These are phyloP conservation scores for Frankliniella fusca DNA, from an alignment of 2,888 invertebrate species.

Conservation along the genomic window DNA sequence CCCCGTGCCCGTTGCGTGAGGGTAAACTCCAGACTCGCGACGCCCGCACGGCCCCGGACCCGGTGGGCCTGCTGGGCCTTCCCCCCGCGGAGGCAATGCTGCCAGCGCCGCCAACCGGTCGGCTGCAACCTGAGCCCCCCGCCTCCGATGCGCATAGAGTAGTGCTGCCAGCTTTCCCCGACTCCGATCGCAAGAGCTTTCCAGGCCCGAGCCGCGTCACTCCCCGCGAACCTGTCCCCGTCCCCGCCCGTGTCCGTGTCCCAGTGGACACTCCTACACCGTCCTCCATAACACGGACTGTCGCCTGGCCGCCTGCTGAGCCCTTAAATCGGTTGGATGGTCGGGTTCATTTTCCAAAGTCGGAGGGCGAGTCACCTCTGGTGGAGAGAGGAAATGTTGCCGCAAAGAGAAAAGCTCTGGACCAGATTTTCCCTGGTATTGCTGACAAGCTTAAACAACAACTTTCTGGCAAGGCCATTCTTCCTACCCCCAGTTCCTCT, in stretches of 20 bases:
- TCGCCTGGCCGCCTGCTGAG: constrained; percentile 43
- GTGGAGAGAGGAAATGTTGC: constrained; percentile 49
- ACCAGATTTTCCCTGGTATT: not conserved
- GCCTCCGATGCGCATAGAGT: too few species aligned
- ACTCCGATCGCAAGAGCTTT: not conserved
- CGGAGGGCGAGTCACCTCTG: too few species aligned
- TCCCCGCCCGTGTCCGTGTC: constrained; percentile 36
- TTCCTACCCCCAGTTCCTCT: not conserved
- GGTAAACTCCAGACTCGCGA: too few species aligned
- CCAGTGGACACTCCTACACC: constrained; percentile 43
- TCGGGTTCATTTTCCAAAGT: too few species aligned
- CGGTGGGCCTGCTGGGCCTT: not conserved
- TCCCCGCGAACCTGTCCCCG: constrained; percentile 42
- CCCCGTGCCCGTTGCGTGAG: too few species aligned
- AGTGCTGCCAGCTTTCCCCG: not conserved
- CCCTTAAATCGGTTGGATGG: too few species aligned
- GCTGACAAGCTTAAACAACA: not conserved
- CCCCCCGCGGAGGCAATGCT: not conserved
- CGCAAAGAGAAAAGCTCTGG: not conserved
- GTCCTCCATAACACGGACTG: constrained; percentile 36
- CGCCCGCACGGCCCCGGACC: too few species aligned
- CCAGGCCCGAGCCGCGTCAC: not conserved
- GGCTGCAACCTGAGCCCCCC: not conserved
- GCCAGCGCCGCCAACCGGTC: not conserved
- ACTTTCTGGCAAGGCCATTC: not conserved